Evolutionary conservation across 2,113 vertebrate species (phyloP), one percentile per base, ranked within the genome.

Genomic region (Lepus europaeus): DNA sequence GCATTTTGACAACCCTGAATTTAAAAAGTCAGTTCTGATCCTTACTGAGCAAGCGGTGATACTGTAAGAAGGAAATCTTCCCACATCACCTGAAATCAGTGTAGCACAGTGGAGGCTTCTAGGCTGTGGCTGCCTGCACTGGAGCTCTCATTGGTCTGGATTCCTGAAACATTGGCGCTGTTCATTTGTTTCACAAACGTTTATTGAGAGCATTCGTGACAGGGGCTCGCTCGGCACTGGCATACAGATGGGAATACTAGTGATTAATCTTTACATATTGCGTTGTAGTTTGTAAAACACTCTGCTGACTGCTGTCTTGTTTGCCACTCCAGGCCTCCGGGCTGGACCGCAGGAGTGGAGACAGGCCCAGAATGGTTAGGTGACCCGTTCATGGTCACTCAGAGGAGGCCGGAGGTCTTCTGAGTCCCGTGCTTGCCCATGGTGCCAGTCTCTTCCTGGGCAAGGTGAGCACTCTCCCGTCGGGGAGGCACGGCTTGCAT

Each of bases 171-270:
- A 20, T 70, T 59, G 51, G 68, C 64, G 69, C 82, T 93, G 64
- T 4, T 79, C 12, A 70, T 95, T 97, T 68, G 80, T 87, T 76
- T 96, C 51, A 93, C 51, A 36, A 76, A 59, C 14, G 45, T 49
- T 90, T 92, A 31, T 31, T 23, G 19, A 91, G 22, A 82, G 45
- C 7, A 36, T 73, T 82, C 1, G 3, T 89, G 27, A 56, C 61
- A 45, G 29, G 45, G 4, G 74, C 87, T 93, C 83, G 45, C 31
- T 88, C 66, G 81, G 69, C 20, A 53, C 16, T 64, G 20, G 8
- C 27, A 27, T 69, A 9, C 49, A 81, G 33, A 31, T 77, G 6
- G 61, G 76, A 89, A 63, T 89, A 33, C n/a, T 61, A 51, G 49
- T 59, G 11, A 66, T 74, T 70, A 70, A 12, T 49, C 56, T 73